Conservation (phyloP, 2,113 vertebrate genomes). For the Bos javanicus region DNA sequence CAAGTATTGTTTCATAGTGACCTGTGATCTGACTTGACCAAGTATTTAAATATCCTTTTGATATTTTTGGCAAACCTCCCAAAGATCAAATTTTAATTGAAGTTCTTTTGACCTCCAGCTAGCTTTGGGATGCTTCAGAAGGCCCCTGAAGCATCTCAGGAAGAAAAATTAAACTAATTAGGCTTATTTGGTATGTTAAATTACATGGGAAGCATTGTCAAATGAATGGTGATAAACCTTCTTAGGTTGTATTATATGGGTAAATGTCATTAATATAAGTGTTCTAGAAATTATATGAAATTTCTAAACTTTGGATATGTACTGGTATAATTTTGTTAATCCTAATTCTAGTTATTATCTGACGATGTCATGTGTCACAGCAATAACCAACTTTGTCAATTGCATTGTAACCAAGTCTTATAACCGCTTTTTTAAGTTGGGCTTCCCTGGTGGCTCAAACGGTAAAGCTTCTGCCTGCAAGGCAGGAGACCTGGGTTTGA, state of each 20-base stretch:
- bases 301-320: background rate
- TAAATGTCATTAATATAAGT: background rate
- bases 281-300: background rate
- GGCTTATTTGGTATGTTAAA: background rate
- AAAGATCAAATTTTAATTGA: background rate
- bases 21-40: background rate
- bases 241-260: background rate
- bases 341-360: background rate
- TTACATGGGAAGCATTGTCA: background rate
- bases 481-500: accelerated
- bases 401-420: background rate
- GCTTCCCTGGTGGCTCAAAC: too few relatives aligned
- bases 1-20: background rate
- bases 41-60: background rate
- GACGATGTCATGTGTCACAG: background rate
- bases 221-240: background rate
- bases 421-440: background rate
- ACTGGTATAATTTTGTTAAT: background rate
- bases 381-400: background rate
- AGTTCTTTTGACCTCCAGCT: background rate
- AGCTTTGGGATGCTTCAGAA: background rate
- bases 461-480: too few relatives aligned
- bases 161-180: background rate
- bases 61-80: background rate
- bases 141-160: background rate